Evolutionary conservation across 1,140 invertebrate species (phyloP), one percentile per base, ranked within the genome.

Genomic region (Pachypeltis micranthus): DNA sequence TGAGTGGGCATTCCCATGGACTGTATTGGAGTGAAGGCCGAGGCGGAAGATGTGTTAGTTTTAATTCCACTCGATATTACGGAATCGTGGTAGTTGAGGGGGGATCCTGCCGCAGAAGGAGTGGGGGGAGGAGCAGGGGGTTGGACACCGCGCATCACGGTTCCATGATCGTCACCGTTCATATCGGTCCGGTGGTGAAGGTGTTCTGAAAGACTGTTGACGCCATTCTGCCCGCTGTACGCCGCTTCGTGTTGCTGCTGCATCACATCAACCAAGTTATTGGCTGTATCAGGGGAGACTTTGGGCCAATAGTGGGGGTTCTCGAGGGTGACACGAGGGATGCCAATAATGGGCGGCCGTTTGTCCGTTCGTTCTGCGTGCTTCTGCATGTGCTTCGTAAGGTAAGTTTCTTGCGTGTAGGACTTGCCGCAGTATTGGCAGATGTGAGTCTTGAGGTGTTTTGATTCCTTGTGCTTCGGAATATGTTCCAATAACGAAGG

Each of bases 391-490:
- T 99, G 96, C 73, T 98, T 96, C 66, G 90, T 91, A 70, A 99
- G 80, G 76, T 99, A 99, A 16, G 96, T 98, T 77, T 98, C 95
- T 76, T 99, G 96, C 3, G 96, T 98, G 77, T 99, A 99, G 61
- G 91, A 95, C 76, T 99, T 99, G 70, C 96, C 96, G 77, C 96
- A 99, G 75, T 95, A 96, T 72, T 95, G 91, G 76, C 96, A 99
- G 73, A 99, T 98, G 80, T 99, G 95, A 57, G 96, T 98, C 77
- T 99, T 99, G 34, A 98, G 80, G 75, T 99, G 96, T 78, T 99
- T 99, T 44, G 94, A 97, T 74, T 99, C 96, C 79, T 97, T 97
- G 79, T 99, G 96, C 78, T 98, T 98, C 29, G 96, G 93, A 79
- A 97, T 97, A 80, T 97, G 93, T 77, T 96, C 94, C 63, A 97